Base-by-base conservation (phyloP, 2,888 invertebrate genomes). In the Lepidochrysops patricia region DNA sequence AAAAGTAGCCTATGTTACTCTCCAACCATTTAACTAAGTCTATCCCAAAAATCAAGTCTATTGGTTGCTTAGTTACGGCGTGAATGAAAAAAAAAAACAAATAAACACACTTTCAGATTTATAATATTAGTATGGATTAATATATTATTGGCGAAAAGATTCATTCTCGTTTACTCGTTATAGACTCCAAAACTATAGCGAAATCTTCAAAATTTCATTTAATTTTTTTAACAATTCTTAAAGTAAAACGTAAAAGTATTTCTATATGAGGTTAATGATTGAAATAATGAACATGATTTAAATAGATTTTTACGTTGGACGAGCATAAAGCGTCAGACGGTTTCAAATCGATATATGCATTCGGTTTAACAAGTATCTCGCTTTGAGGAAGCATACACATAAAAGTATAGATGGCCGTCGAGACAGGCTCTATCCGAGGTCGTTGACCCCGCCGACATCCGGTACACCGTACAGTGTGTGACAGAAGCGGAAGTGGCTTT, bases 391-490 rank as follows among this genome's bases (percentile, higher is more conserved):
- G 57, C 49, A 48, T 69, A 68, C 66, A 66, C 65, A 66, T 67
- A 66, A 63, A 63, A 60, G 63, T 62, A 64, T 62, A 68, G 65
- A 67, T 58, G 60, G 60, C 50, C 68, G 72, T 64, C 71, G 68
- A 75, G 76, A 75, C 75, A 72, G 68, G 63, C 62, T 67, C 73
- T 69, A 70, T 65, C 64, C 67, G 70, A 71, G 77, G 74, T 74
- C 74, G 64, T 65, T 57, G 77, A 64, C 68, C 77, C 63, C 66
- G 60, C 52, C 52, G 27, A 54, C 59, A 63, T 67, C 67, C 70
- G 63, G 64, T 43, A 62, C 60, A 63, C 70, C 62, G 64, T 43
- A 62, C 60, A 63, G 64, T 60, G 65, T 63, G 66, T 58, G 61
- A 61, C 62, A 58, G 23, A 58, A 65, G 65, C 66, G 67, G 66